A percentile compares a stretch with the other conserved stretches of the same genome.
Evolutionary conservation across 2,797 vertebrate species (phyloP).

Genomic region (Phoxinus dragarum): DNA sequence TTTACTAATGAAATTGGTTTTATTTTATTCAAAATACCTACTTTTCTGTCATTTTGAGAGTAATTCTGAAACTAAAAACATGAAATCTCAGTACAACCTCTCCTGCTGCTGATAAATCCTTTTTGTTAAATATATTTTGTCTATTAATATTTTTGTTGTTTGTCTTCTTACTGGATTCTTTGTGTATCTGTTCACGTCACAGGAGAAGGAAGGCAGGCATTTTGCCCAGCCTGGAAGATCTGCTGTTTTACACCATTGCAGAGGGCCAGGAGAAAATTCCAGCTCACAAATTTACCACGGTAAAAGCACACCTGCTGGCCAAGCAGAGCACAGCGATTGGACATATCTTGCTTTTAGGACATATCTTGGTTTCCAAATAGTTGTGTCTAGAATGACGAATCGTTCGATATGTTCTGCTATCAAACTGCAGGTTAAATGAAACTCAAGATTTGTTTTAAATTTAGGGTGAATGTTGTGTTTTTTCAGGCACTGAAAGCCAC

Average conservation of each 20-base stretch:
- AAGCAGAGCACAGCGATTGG: background rate
- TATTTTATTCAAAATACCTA: background rate
- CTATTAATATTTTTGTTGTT: background rate
- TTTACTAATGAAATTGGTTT: background rate
- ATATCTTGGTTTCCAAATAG: background rate
- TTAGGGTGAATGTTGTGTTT: slow-evolving; percentile 11
- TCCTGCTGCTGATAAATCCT: slow-evolving; percentile 57
- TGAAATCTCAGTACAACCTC: slow-evolving; percentile 54
- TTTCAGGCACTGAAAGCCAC: slow-evolving; percentile 94
- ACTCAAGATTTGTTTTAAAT: background rate
- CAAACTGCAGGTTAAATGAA: background rate
- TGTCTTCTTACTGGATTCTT: slow-evolving; percentile 33
- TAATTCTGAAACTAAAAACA: slow-evolving; percentile 23
- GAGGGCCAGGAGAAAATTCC: slow-evolving; percentile 98
- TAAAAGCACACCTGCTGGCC: slow-evolving; percentile 72
- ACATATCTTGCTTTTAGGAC: background rate
- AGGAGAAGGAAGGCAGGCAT: slow-evolving; percentile 95
- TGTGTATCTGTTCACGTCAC: slow-evolving; percentile 32
- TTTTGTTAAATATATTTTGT: slow-evolving; percentile 37
- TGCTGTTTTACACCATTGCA: slow-evolving; percentile 98
- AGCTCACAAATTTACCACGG: slow-evolving; percentile 97
- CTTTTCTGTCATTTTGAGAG: slow-evolving; percentile 66
- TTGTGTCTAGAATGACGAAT: background rate
- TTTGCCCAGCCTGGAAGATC: slow-evolving; percentile 95
- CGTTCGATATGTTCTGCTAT: background rate